Percentiles rank a stretch among this genome's conserved stretches.
Evolutionary conservation across 1,140 invertebrate species (phyloP).

Genomic region (Saccostrea glomerata): DNA sequence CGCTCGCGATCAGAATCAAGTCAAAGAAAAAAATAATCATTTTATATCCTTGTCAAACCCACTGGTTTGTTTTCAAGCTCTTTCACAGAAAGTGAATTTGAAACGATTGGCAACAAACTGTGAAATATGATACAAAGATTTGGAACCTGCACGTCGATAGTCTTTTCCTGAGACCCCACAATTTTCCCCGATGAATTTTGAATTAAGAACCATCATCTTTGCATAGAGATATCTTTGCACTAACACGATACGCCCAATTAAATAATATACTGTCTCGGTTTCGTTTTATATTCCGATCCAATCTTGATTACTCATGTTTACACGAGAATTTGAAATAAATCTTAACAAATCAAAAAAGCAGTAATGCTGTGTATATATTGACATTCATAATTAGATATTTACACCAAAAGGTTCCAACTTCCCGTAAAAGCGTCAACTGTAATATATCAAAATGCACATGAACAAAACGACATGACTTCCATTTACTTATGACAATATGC

Average conservation of each 20-base stretch:
- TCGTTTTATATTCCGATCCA: neutral
- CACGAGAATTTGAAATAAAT: slow-evolving; percentile 38
- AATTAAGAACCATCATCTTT: neutral
- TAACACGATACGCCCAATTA: slow-evolving; percentile 23
- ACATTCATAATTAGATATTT: neutral
- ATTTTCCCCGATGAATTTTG: neutral
- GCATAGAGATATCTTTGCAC: slow-evolving; percentile 19
- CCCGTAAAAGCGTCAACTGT: neutral
- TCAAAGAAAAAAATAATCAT: slow-evolving; percentile 30
- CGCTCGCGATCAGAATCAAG: slow-evolving; percentile 17
- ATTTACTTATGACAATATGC: neutral
- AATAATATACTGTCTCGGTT: slow-evolving; percentile 21
- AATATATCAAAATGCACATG: neutral
- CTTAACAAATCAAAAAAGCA: slow-evolving; percentile 22
- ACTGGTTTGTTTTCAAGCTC: slow-evolving; percentile 27
- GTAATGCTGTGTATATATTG: neutral
- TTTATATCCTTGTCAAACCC: neutral
- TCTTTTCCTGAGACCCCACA: slow-evolving; percentile 5
- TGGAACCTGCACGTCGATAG: neutral
- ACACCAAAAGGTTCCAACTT: slow-evolving; percentile 27
- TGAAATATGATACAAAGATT: slow-evolving; percentile 25
- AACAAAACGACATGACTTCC: neutral
- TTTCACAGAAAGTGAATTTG: slow-evolving; percentile 24
- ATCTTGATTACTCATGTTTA: neutral
- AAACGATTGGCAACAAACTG: neutral